Evolutionary conservation across 53 echinoderm and acorn worm genomes (phyloP).

Genomic region (Patiria pectinifera): DNA sequence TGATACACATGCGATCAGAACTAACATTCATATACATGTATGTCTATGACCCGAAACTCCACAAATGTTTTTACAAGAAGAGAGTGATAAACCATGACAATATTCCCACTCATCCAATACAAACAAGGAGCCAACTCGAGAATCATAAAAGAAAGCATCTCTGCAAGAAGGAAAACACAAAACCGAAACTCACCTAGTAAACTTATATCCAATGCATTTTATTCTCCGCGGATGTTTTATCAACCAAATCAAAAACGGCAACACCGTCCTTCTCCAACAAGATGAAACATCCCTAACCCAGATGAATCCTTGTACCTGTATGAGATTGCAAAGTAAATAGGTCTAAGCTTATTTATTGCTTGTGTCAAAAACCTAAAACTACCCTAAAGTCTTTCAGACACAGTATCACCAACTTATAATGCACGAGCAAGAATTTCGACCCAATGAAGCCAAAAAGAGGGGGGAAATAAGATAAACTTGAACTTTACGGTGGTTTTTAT

Average conservation of each 20-base stretch:
- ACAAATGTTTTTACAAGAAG: too few species aligned
- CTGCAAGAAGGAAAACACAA: not conserved
- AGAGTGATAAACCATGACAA: not conserved
- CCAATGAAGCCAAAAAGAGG: too few species aligned
- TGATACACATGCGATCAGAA: too few species aligned
- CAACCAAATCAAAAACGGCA: not conserved
- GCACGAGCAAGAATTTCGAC: too few species aligned
- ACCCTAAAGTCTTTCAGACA: too few species aligned
- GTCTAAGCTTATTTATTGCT: too few species aligned
- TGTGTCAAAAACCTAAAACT: too few species aligned
- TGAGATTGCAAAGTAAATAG: too few species aligned
- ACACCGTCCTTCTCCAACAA: not conserved
- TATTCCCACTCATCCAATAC: not conserved
- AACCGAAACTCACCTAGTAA: conserved; percentile 3
- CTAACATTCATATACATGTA: too few species aligned
- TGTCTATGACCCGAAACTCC: too few species aligned
- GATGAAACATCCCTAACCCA: not conserved
- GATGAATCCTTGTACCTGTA: not conserved
- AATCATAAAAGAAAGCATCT: not conserved
- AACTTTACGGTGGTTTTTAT: not conserved
- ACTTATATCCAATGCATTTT: not conserved
- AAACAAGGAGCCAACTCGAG: not conserved
- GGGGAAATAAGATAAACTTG: not conserved
- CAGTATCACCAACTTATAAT: too few species aligned
- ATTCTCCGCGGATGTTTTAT: not conserved